phyloP scores from a whole-genome alignment of 2,888 invertebrate species.

The Archaeoteleia sp. region DNA sequence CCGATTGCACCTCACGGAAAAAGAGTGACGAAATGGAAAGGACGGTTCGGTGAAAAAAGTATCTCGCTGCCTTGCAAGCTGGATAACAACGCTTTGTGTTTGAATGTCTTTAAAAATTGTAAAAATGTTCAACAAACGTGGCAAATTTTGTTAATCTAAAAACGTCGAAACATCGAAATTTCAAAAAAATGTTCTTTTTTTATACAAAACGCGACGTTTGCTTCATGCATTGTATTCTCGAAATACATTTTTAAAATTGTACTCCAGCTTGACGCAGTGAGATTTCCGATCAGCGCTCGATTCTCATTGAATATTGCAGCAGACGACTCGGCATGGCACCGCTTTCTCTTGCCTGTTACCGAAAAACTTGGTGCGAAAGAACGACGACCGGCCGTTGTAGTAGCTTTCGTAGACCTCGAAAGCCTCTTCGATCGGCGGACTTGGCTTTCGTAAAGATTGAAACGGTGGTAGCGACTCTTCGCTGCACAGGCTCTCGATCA shows the following conservation, averaged over 20 bases:
- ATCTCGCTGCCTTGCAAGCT: conserved; percentile 16
- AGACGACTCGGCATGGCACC: conserved; percentile 67
- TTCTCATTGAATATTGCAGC: conserved; percentile 70
- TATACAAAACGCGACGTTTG: too few species aligned
- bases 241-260: too few species aligned
- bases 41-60: conserved; percentile 20
- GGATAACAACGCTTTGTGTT: too few species aligned
- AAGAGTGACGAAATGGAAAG: conserved; percentile 25
- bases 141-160: too few species aligned
- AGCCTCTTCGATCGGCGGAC: conserved; percentile 68
- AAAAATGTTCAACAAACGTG: too few species aligned
- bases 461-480: conserved; percentile 60
- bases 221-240: too few species aligned
- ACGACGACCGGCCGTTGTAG: conserved; percentile 56
- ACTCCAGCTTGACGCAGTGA: too few species aligned
- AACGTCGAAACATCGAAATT: too few species aligned
- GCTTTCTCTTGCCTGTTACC: conserved; percentile 53
- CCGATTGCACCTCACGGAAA: conserved; percentile 20
- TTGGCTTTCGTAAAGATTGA: conserved; percentile 54
- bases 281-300: not conserved
- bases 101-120: too few species aligned
- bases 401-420: conserved; percentile 71
- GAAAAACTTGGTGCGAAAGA: conserved; percentile 41
- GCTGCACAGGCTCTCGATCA: conserved; percentile 57
- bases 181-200: too few species aligned